A percentile compares a stretch with the other conserved stretches of the same genome.
Conservation (phyloP, 2,888 invertebrate genomes). For the Eupelmus urozonus region DNA sequence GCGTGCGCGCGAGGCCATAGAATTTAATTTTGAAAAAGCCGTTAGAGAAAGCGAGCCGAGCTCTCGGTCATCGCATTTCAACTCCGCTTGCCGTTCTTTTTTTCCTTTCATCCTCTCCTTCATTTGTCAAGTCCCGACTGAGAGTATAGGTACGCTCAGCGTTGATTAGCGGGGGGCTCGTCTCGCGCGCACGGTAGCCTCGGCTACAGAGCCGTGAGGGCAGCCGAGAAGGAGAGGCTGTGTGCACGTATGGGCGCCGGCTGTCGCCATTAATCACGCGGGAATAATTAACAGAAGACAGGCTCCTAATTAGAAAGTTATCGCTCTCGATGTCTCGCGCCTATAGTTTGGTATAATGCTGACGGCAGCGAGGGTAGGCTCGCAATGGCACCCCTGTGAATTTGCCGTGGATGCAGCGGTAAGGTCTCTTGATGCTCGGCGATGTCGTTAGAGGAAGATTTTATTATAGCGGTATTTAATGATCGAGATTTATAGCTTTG, state of each 20-base stretch:
- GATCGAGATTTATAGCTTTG: background rate
- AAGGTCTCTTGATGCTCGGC: background rate
- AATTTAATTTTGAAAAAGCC: conserved; percentile 49
- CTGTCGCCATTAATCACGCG: conserved; percentile 71
- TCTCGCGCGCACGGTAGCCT: no score
- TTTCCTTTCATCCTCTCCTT: conserved; percentile 56
- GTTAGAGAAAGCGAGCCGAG: conserved; percentile 16
- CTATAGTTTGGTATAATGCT: conserved; percentile 53
- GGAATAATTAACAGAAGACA: conserved; percentile 72
- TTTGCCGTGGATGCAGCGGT: no score
- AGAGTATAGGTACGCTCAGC: conserved; percentile 62
- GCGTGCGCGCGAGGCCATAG: background rate
- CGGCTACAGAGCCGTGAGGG: background rate
- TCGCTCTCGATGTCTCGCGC: conserved; percentile 67
- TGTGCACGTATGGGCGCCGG: conserved; percentile 45
- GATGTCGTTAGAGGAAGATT: background rate
- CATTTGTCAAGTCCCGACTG: conserved; percentile 67
- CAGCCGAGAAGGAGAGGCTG: conserved; percentile 45
- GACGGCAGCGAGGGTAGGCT: conserved; percentile 58
- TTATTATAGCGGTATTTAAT: background rate
- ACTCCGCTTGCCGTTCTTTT: conserved; percentile 29
- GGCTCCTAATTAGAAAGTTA: conserved; percentile 73
- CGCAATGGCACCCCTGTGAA: background rate
- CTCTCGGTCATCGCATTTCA: conserved; percentile 15
- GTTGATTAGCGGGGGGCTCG: conserved; percentile 65